Base-by-base conservation (phyloP, 1,140 invertebrate species). In the Chymomyza costata region DNA sequence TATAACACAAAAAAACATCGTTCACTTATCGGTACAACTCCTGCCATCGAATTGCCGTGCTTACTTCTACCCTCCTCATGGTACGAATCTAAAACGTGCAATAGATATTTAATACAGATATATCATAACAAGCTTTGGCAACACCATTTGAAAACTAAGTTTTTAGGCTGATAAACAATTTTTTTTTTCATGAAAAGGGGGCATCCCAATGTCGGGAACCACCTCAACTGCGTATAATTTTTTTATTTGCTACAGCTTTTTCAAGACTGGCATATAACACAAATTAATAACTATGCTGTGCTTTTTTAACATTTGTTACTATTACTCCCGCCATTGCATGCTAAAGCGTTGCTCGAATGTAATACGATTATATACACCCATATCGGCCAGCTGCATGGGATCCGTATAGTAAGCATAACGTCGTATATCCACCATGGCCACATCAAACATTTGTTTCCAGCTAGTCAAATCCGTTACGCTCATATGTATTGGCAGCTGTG, bases 361-460 rank as follows among this genome's bases (percentile, higher is more conserved):
- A 19, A 73, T 62, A 2, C 82, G 62, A 56, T 83, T 83, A 8
- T 50, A 83, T 19, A 83, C 76, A 0, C 82, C 82, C 0, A 82
- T 67, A 46, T 83, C 82, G 43, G 82, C 81, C 55, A 83, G 48
- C 32, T 83, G 68, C 58, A 69, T 21, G 6, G 82, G 82, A 62
- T 83, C 82, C 2, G 82, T 83, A 39, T 78, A 73, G 30, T 83
- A 83, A 13, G 82, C 71, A 25, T 69, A 80, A 0, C 82, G 65
- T n/a, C 82, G 34, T 16, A 83, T 83, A 15, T 83, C 82, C 15
- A 78, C 28, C 67, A 83, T 83, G 19, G 82, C 74, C 14, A 62
- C 53, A 48, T 83, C 82, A 28, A 83, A 83, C 71, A 82, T 83
- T 31, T 83, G 76, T 60, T 83, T 83, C 82, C 82, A 83, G 46